Conservation (phyloP, 2,113 vertebrate species). For the Myotis brandtii region DNA sequence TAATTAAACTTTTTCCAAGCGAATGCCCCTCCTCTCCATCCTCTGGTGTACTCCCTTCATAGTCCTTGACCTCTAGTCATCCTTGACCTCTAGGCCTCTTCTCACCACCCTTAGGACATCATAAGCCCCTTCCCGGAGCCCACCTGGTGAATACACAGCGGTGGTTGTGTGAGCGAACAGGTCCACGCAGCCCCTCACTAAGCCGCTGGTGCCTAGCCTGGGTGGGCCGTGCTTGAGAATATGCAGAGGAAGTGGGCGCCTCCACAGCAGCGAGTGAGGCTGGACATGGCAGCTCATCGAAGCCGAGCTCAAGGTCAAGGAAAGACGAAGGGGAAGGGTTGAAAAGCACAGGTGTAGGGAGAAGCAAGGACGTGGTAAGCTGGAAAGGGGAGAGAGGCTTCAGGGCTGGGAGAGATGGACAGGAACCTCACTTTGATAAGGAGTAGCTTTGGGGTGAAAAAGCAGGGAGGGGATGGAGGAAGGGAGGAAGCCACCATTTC, state of each 20-base stretch:
- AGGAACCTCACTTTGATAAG: neutral
- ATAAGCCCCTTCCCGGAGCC: fast-evolving
- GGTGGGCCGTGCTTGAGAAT: neutral
- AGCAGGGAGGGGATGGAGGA: neutral
- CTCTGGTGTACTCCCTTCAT: fast-evolving
- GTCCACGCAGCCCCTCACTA: neutral
- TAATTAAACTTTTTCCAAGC: neutral
- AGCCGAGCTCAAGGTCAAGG: neutral
- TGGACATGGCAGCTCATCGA: fast-evolving
- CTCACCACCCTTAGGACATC: fast-evolving
- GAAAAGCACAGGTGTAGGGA: no score
- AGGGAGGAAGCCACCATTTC: neutral
- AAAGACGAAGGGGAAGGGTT: fast-evolving
- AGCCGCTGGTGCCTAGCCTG: fast-evolving
- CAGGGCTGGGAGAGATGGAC: neutral
- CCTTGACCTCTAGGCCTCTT: neutral
- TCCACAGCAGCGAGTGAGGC: neutral
- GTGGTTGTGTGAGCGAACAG: neutral
- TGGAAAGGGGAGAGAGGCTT: neutral
- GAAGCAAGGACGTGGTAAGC: fast-evolving
- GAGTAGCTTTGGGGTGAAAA: no score
- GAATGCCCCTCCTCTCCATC: neutral
- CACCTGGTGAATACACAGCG: fast-evolving
- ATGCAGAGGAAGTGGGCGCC: neutral
- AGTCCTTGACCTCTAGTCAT: no score